phyloP scores from a whole-genome alignment of 2,797 vertebrate species.

The Melanotaenia boesemani region DNA sequence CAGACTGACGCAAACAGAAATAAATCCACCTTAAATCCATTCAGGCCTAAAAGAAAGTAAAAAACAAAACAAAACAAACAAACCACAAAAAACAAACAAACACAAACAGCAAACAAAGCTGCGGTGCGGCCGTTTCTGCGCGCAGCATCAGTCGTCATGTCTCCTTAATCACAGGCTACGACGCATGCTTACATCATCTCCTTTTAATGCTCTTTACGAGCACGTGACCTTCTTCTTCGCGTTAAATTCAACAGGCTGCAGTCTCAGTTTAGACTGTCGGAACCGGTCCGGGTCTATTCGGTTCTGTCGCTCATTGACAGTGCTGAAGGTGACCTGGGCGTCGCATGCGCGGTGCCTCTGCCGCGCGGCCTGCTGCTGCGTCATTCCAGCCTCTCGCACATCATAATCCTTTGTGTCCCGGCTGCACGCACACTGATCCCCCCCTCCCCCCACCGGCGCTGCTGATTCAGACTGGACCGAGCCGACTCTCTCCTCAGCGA shows the following conservation, averaged over 20 bases:
- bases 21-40: constrained; percentile 32
- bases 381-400: constrained; percentile 48
- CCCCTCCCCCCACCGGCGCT: neutral
- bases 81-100: too few relatives aligned
- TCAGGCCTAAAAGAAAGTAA: neutral
- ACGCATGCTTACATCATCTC: constrained; percentile 19
- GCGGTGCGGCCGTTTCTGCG: neutral
- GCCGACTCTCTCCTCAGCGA: neutral
- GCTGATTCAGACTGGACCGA: neutral
- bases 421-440: constrained; percentile 7
- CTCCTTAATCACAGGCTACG: neutral
- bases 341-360: constrained; percentile 17
- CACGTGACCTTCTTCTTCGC: neutral
- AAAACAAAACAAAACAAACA: constrained; percentile 4
- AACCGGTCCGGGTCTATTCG: constrained; percentile 16
- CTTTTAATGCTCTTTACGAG: too few relatives aligned
- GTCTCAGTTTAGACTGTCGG: neutral
- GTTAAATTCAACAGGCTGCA: too few relatives aligned
- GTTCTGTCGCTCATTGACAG: neutral
- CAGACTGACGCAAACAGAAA: neutral
- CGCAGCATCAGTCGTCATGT: neutral
- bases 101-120: constrained; percentile 6
- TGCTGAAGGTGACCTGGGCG: constrained; percentile 56
- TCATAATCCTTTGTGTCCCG: constrained; percentile 40
- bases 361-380: constrained; percentile 38